Base-by-base conservation (phyloP, 2,797 vertebrate genomes). In the Sus cebifrons region DNA sequence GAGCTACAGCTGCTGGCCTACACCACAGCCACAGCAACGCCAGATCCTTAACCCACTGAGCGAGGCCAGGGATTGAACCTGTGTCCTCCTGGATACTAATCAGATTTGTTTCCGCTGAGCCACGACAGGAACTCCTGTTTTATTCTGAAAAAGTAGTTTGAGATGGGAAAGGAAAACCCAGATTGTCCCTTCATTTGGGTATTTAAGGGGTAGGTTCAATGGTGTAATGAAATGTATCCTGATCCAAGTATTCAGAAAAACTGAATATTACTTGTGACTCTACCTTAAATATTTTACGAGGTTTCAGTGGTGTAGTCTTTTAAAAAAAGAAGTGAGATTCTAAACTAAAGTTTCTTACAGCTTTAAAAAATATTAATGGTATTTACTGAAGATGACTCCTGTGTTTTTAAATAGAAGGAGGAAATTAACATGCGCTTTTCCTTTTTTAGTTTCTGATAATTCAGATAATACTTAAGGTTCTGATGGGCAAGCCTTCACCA, bases 281-380 rank as follows among this genome's bases (percentile, higher is more conserved):
- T 78, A 73, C 49, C n/a, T 88, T 88, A 92, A 81, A n/a, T 84
- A 68, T 96, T 96, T 94, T 89, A 29, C 27, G 65, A 36, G 77
- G 10, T 67, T 94, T 95, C 54, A 17, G 8, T 56, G n/a, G n/a
- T 65, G 13, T 77, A 75, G 73, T 81, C 29, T 84, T 86, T 73
- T 54, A 49, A 94, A 70, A 70, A 88, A 36, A 84, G 29, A 71
- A 86, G 8, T 86, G 29, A 92, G 36, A 78, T 70, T 70, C 56
- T 74, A 73, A 89, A 64, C 56, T 74, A 73, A 89, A 64, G 9
- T 65, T 87, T 13, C 82, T 64, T 75, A 65, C 87, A 88, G 32
- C 62, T 96, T 96, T 83, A 65, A 83, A 91, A 78, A 44, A 77
- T 27, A 73, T 32, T 62, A 11, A 11, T 74, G 67, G 18, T 86